A percentile compares a stretch with the other conserved stretches of the same genome.
phyloP scores from a whole-genome alignment of 1,140 invertebrate genomes.

The Chrysoperla carnea region DNA sequence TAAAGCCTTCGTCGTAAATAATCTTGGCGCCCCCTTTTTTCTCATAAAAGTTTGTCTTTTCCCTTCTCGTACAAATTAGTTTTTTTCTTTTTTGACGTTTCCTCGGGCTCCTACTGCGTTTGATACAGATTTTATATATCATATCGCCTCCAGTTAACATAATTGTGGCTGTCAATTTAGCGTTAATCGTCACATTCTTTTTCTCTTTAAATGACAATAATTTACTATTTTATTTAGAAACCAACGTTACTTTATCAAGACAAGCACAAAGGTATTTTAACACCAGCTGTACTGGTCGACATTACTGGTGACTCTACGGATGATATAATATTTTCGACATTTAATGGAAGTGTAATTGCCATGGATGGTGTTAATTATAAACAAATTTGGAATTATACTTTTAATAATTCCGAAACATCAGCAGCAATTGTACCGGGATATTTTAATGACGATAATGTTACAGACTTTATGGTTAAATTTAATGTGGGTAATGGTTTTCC shows the following conservation, averaged over 20 bases:
- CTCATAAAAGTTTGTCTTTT: too few relatives aligned
- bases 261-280: conserved; percentile 29
- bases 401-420: conserved; percentile 38
- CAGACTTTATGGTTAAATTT: conserved; percentile 69
- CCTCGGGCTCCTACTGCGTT: too few relatives aligned
- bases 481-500: conserved; percentile 56
- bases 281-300: conserved; percentile 57
- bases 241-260: conserved; percentile 24
- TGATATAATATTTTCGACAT: conserved; percentile 56
- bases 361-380: conserved; percentile 48
- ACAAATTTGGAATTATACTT: conserved; percentile 52
- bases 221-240: too few relatives aligned
- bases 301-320: conserved; percentile 51
- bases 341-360: conserved; percentile 54
- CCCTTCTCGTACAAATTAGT: too few relatives aligned
- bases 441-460: conserved; percentile 64
- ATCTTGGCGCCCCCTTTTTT: too few relatives aligned
- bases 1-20: too few relatives aligned
- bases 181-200: too few relatives aligned
- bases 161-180: too few relatives aligned
- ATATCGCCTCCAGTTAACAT: too few relatives aligned
- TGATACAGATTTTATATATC: too few relatives aligned
- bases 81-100: too few relatives aligned
- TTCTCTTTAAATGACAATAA: too few relatives aligned
- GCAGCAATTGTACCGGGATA: conserved; percentile 65